These are phyloP conservation scores for Dolomedes plantarius DNA, from an alignment of 2,888 invertebrate genomes.

Conservation along the genomic window DNA sequence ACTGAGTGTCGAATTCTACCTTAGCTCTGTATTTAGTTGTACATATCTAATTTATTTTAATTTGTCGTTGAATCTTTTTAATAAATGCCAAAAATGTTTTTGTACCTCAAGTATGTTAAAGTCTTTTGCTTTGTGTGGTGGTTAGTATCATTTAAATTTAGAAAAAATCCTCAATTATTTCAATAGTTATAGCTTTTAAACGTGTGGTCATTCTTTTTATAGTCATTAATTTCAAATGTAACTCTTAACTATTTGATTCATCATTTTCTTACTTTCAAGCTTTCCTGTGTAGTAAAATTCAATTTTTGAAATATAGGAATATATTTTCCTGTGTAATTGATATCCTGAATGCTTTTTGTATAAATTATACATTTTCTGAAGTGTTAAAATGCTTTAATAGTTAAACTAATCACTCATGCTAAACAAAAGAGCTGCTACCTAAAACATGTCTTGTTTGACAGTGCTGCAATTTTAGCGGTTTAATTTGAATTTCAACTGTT, in stretches of 20 bases:
- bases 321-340: too few species aligned
- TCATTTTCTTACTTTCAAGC: too few species aligned
- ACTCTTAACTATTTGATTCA: too few species aligned
- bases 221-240: too few species aligned
- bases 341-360: too few species aligned
- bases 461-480: not conserved
- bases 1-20: not conserved
- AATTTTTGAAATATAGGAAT: too few species aligned
- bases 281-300: too few species aligned
- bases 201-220: too few species aligned
- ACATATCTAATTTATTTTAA: conserved; percentile 1
- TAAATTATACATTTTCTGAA: too few species aligned
- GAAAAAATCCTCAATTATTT: too few species aligned
- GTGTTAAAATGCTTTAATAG: not conserved
- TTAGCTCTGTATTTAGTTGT: not conserved
- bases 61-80: not conserved
- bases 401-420: not conserved
- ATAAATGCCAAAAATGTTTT: not conserved
- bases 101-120: not conserved
- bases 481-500: not conserved
- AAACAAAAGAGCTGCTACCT: not conserved
- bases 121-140: conserved; percentile 4
- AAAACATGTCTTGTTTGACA: not conserved
- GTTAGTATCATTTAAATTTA: not conserved
- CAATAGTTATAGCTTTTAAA: too few species aligned